Conservation (phyloP, 2,113 vertebrate species). For the Trogon melanurus region DNA sequence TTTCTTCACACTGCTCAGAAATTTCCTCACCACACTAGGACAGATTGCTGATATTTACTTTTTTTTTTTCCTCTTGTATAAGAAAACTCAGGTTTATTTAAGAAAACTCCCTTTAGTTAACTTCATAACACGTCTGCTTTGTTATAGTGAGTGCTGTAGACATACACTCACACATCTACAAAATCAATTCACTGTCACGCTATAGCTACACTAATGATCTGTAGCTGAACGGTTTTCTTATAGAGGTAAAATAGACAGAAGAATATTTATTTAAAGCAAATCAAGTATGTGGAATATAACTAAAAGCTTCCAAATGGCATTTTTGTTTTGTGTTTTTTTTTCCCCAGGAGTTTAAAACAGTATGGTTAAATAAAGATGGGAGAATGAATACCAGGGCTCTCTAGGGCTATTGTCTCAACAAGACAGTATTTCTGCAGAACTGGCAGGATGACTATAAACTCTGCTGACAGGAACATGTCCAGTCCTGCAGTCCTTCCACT, state of each 20-base stretch:
- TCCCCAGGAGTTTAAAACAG: not conserved
- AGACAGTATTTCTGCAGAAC: not conserved
- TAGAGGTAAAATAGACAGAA: slow-evolving; percentile 22
- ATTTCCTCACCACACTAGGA: not conserved
- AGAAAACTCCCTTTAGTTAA: not conserved
- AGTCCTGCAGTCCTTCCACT: not conserved
- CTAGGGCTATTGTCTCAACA: not conserved
- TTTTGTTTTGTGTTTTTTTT: not conserved
- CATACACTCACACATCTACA: not conserved
- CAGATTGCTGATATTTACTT: not conserved
- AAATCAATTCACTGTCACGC: not conserved
- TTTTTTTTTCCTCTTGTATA: not conserved
- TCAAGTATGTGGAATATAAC: not conserved
- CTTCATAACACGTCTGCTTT: not conserved
- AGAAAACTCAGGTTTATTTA: not conserved
- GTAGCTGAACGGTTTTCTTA: not conserved
- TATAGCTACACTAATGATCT: not conserved
- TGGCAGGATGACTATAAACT: not conserved
- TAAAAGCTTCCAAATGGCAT: slow-evolving; percentile 5
- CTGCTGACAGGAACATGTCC: not conserved
- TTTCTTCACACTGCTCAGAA: not conserved
- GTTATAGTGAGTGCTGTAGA: not conserved
- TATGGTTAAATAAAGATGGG: not conserved
- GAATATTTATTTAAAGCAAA: not conserved
- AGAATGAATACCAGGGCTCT: not conserved